Percentiles rank a stretch among this genome's conserved stretches.
phyloP scores from a whole-genome alignment of 2,797 vertebrate species.

The Girardinus metallicus region DNA sequence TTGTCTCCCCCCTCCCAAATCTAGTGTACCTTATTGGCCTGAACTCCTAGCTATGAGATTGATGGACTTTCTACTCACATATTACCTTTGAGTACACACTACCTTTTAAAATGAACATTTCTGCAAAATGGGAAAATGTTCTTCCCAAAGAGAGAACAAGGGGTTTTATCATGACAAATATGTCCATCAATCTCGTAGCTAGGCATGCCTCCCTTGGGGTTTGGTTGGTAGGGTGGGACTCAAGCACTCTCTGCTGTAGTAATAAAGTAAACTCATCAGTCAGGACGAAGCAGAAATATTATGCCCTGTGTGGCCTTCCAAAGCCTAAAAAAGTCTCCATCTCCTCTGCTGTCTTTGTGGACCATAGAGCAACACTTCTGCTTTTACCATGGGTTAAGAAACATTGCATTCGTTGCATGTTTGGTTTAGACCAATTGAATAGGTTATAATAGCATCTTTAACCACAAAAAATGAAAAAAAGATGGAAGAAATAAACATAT shows the following conservation, averaged over 20 bases:
- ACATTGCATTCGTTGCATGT: constrained; percentile 12
- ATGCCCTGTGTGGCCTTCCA: constrained; percentile 68
- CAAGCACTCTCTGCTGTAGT: constrained; percentile 62
- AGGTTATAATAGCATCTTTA: neutral
- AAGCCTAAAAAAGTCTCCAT: constrained; percentile 56
- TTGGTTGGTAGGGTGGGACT: constrained; percentile 22
- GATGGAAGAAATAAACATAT: neutral
- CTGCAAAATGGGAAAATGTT: constrained; percentile 35
- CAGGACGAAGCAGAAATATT: constrained; percentile 62
- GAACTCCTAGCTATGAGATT: too few species aligned
- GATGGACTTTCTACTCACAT: constrained; percentile 35
- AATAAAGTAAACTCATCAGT: constrained; percentile 81
- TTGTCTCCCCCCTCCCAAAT: constrained; percentile 37
- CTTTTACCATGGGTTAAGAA: constrained; percentile 41
- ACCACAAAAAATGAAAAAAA: neutral
- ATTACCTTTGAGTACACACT: constrained; percentile 35
- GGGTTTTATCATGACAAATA: constrained; percentile 63
- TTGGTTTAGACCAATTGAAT: neutral
- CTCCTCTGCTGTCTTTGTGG: constrained; percentile 51
- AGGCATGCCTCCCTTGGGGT: constrained; percentile 78
- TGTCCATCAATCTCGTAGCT: constrained; percentile 78
- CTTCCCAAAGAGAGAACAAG: constrained; percentile 33
- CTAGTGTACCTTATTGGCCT: constrained; percentile 52
- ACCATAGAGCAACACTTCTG: constrained; percentile 50
- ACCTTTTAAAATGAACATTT: constrained; percentile 14